A percentile compares a stretch with the other conserved stretches of the same genome.
These are phyloP conservation scores for Ameiurus melas DNA, from an alignment of 2,113 vertebrate genomes.

Conservation along the genomic window DNA sequence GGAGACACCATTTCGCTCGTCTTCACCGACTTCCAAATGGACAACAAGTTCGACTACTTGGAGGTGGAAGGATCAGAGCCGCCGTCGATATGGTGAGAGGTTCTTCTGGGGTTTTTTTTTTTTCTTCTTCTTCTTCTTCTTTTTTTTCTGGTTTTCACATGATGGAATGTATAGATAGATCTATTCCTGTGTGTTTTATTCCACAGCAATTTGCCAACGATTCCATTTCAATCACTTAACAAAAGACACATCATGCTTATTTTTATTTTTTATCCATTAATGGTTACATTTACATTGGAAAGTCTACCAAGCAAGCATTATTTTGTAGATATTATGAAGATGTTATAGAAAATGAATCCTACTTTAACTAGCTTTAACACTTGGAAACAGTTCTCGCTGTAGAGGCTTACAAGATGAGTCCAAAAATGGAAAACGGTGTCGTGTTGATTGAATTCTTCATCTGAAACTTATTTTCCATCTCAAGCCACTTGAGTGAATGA, in stretches of 20 bases:
- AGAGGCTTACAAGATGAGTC: neutral
- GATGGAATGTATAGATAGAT: neutral
- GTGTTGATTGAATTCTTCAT: neutral
- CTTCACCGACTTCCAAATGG: conserved; percentile 95
- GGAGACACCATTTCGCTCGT: conserved; percentile 96
- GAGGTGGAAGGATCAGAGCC: conserved; percentile 94
- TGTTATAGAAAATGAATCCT: neutral
- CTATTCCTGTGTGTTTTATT: neutral
- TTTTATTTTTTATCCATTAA: no score
- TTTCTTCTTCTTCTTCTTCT: neutral
- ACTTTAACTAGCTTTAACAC: no score
- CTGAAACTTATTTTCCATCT: neutral
- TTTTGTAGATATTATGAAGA: neutral
- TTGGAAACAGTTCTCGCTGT: neutral
- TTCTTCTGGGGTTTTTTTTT: conserved; percentile 4
- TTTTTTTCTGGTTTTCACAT: neutral
- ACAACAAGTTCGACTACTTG: conserved; percentile 90
- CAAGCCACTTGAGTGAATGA: neutral
- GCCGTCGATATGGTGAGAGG: conserved; percentile 87
- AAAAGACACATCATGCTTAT: neutral
- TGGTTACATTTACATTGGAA: neutral
- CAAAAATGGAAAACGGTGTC: neutral
- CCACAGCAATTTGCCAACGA: neutral
- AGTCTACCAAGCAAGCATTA: neutral
- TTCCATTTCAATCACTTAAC: neutral